Evolutionary conservation across 2,113 vertebrate genomes (phyloP).

Genomic region (Gnathonemus echidnorhynchus): DNA sequence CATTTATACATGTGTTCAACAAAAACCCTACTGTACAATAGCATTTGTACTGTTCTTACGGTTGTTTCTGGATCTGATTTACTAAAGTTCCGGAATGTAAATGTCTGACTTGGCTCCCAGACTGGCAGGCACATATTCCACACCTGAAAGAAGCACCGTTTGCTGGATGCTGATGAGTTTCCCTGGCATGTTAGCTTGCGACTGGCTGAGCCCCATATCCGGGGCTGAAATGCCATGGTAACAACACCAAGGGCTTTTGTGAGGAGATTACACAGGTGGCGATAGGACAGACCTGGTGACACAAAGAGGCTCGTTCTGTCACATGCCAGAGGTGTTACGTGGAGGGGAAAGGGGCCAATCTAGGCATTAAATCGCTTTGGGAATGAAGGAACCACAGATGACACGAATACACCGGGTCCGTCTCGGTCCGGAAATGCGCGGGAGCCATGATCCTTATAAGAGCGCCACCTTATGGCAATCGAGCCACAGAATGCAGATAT

Average conservation of each 20-base stretch:
- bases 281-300: background rate
- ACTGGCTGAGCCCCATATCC: background rate
- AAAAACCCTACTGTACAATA: background rate
- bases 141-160: background rate
- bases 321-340: slow-evolving; percentile 11
- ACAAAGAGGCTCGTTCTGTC: background rate
- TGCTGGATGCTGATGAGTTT: background rate
- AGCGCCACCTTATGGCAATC: background rate
- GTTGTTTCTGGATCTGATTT: background rate
- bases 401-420: background rate
- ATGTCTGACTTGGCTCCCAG: background rate
- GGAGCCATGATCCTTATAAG: background rate
- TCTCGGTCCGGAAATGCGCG: background rate
- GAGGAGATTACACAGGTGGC: background rate
- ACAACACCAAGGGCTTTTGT: slow-evolving; percentile 2
- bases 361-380: background rate
- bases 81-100: background rate
- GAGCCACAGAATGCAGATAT: background rate
- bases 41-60: background rate
- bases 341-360: background rate
- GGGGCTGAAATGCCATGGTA: background rate
- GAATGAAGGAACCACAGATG: background rate
- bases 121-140: background rate
- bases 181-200: background rate
- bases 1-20: background rate